phyloP scores from a whole-genome alignment of 1,140 invertebrate genomes.

The Monomorium pharaonis region DNA sequence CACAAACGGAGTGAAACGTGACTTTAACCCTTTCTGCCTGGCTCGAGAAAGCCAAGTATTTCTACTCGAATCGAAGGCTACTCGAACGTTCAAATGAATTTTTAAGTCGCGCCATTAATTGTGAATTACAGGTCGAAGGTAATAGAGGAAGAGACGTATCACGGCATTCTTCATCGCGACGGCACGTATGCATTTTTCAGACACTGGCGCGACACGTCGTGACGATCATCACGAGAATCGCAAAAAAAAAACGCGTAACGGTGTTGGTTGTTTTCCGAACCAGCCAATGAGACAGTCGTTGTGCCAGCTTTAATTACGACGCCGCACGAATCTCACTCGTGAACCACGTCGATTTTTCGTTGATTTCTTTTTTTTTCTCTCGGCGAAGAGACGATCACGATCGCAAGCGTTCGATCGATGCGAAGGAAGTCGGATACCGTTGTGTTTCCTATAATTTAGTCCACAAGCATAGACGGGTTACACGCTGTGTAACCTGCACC shows the following conservation, averaged over 20 bases:
- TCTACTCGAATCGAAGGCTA: neutral
- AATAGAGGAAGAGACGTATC: neutral
- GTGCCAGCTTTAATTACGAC: conserved; percentile 26
- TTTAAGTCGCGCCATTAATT: conserved; percentile 17
- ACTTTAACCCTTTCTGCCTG: neutral
- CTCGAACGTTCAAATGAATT: conserved; percentile 1
- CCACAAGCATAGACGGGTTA: neutral
- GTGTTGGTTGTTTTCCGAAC: conserved; percentile 63
- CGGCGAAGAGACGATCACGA: conserved; percentile 30
- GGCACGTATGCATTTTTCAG: neutral
- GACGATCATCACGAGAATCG: conserved; percentile 16
- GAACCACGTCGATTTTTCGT: conserved; percentile 35
- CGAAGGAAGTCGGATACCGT: conserved; percentile 52
- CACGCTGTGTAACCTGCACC: neutral
- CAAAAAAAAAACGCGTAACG: conserved; percentile 66
- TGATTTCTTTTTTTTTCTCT: neutral
- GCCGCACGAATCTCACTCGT: neutral
- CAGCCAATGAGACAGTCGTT: conserved; percentile 37
- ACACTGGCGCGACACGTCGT: neutral
- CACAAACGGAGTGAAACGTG: conserved; percentile 1
- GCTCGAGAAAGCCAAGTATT: no score
- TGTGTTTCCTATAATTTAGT: conserved; percentile 62
- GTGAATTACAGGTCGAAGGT: neutral
- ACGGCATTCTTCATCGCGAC: neutral
- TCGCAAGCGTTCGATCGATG: conserved; percentile 40